phyloP scores from a whole-genome alignment of 2,888 invertebrate species.

The Melipona bicolor region DNA sequence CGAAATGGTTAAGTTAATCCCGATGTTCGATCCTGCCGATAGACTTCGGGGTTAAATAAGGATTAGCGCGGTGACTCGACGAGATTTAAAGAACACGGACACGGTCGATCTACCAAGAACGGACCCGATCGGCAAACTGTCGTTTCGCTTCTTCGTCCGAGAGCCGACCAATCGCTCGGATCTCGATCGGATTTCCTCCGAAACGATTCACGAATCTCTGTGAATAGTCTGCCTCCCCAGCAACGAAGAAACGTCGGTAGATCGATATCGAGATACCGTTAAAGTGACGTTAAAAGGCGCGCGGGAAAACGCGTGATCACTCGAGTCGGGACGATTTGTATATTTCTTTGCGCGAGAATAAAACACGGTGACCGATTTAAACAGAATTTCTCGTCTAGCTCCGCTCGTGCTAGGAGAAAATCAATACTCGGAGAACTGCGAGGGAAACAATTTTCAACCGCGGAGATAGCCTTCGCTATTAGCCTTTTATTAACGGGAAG shows the following conservation, averaged over 20 bases:
- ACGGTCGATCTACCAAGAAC: slow-evolving; percentile 11
- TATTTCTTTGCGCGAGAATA: neutral
- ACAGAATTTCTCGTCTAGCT: neutral
- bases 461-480: neutral
- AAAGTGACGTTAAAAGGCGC: slow-evolving; percentile 76
- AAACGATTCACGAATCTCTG: slow-evolving; percentile 23
- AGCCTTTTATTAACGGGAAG: neutral
- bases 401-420: neutral
- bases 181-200: slow-evolving; percentile 44
- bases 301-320: slow-evolving; percentile 19
- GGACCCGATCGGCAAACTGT: slow-evolving; percentile 18
- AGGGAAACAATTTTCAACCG: slow-evolving; percentile 15
- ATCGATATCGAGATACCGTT: slow-evolving; percentile 74
- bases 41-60: slow-evolving; percentile 78
- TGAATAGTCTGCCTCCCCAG: slow-evolving; percentile 29
- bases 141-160: slow-evolving; percentile 27
- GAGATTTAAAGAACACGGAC: slow-evolving; percentile 45
- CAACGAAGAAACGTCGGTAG: slow-evolving; percentile 49
- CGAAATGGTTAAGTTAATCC: slow-evolving; percentile 77
- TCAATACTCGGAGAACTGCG: slow-evolving; percentile 22
- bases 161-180: slow-evolving; percentile 43
- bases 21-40: slow-evolving; percentile 75
- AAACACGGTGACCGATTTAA: neutral
- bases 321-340: neutral
- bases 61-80: slow-evolving; percentile 80